These are phyloP conservation scores for Vanessa atalanta DNA, from an alignment of 1,140 invertebrate species.

Conservation along the genomic window DNA sequence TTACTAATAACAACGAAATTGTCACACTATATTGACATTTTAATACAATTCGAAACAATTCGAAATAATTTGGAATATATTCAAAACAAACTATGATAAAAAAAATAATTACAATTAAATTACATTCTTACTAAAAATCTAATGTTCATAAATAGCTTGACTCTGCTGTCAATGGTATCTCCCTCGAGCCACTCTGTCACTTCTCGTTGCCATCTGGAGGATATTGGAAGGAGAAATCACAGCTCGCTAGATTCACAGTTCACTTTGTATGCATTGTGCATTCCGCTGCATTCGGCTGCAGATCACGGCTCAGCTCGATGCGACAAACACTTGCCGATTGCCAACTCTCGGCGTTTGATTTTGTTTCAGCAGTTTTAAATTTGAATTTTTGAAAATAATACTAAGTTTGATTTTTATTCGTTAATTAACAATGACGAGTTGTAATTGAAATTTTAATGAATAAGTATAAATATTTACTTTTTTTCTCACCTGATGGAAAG, in stretches of 20 bases:
- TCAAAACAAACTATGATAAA: too few relatives aligned
- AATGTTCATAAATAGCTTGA: background rate
- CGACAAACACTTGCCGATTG: constrained; percentile 67
- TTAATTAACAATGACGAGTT: too few relatives aligned
- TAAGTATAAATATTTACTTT: too few relatives aligned
- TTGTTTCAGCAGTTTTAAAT: constrained; percentile 48
- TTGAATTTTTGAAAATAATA: background rate
- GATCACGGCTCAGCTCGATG: constrained; percentile 51
- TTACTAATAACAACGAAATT: too few relatives aligned
- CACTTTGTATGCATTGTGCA: constrained; percentile 70
- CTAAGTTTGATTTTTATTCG: too few relatives aligned
- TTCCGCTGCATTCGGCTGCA: constrained; percentile 43
- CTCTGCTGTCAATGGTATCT: constrained; percentile 9
- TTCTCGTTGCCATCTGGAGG: constrained; percentile 46
- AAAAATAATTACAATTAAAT: too few relatives aligned
- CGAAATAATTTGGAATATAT: too few relatives aligned
- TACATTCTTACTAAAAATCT: background rate
- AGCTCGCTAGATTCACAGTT: constrained; percentile 53
- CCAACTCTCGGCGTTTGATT: constrained; percentile 48
- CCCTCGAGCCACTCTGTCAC: constrained; percentile 46
- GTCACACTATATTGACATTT: too few relatives aligned
- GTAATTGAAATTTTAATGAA: too few relatives aligned
- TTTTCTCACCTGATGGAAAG: too few relatives aligned
- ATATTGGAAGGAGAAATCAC: constrained; percentile 60
- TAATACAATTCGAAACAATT: too few relatives aligned